A percentile compares a stretch with the other conserved stretches of the same genome.
phyloP scores from a whole-genome alignment of 2,888 invertebrate genomes.

The Athrips mouffetella region DNA sequence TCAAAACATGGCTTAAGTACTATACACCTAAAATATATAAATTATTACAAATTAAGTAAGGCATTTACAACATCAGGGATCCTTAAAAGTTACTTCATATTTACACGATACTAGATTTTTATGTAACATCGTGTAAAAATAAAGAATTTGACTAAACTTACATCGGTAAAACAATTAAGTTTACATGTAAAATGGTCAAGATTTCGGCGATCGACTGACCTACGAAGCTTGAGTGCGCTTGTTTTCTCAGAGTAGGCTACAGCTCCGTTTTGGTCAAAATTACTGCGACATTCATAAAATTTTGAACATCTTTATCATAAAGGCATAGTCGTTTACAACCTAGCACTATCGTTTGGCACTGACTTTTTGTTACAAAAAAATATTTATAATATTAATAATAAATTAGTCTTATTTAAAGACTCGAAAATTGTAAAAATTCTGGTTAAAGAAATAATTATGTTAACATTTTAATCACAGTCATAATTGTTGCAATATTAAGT shows the following conservation, averaged over 20 bases:
- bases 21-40: constrained; percentile 79
- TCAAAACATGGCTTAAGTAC: constrained; percentile 79
- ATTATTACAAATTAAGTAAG: constrained; percentile 79
- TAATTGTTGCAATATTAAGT: constrained; percentile 54
- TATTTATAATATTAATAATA: constrained; percentile 48
- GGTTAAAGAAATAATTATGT: constrained; percentile 57
- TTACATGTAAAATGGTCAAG: constrained; percentile 75
- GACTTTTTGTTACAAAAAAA: constrained; percentile 58
- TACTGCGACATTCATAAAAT: constrained; percentile 51
- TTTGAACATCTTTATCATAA: constrained; percentile 63
- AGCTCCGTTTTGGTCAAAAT: constrained; percentile 63
- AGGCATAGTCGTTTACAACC: constrained; percentile 69
- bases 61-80: constrained; percentile 77
- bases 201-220: constrained; percentile 76
- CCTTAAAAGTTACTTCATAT: constrained; percentile 67
- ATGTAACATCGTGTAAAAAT: constrained; percentile 72
- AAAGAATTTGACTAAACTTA: constrained; percentile 76
- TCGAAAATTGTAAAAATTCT: constrained; percentile 48
- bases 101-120: constrained; percentile 69
- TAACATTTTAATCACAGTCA: constrained; percentile 73
- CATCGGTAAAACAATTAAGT: constrained; percentile 74
- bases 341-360: constrained; percentile 77
- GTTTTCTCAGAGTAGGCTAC: constrained; percentile 17
- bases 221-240: constrained; percentile 49
- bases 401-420: constrained; percentile 59